These are phyloP conservation scores for Quadroppia sp. DNA, from an alignment of 2,888 invertebrate genomes.

Conservation along the genomic window DNA sequence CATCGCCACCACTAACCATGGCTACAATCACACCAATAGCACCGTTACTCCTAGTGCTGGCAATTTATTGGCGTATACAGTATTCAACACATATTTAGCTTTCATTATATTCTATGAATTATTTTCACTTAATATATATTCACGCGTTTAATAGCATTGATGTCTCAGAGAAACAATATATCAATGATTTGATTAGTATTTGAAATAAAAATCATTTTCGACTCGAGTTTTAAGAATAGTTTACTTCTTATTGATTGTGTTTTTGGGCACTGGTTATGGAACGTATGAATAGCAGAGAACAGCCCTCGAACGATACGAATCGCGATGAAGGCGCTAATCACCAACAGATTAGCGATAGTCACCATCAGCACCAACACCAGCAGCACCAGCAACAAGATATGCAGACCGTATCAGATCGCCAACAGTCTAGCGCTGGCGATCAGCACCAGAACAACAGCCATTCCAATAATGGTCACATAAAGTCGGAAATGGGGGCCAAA, in stretches of 20 bases:
- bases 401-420: not conserved
- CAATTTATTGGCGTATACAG: no score
- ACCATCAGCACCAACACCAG: slow-evolving; percentile 17
- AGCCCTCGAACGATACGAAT: slow-evolving; percentile 7
- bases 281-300: not conserved
- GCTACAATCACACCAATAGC: no score
- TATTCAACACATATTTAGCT: no score
- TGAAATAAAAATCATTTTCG: not conserved
- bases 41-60: no score
- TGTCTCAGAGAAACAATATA: not conserved
- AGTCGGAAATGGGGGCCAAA: not conserved
- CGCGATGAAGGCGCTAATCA: slow-evolving; percentile 21
- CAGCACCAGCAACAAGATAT: slow-evolving; percentile 25
- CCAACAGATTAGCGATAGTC: slow-evolving; percentile 23
- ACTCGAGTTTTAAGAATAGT: not conserved
- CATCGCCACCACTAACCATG: no score
- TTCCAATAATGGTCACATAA: not conserved
- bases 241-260: not conserved
- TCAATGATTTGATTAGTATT: not conserved
- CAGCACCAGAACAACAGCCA: not conserved
- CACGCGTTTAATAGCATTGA: not conserved
- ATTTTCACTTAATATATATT: not conserved
- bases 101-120: not conserved
- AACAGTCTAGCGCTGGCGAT: not conserved
- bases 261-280: not conserved